Percentiles rank a stretch among this genome's conserved stretches.
phyloP scores from a whole-genome alignment of 2,797 vertebrate species.

The Girardinus metallicus region DNA sequence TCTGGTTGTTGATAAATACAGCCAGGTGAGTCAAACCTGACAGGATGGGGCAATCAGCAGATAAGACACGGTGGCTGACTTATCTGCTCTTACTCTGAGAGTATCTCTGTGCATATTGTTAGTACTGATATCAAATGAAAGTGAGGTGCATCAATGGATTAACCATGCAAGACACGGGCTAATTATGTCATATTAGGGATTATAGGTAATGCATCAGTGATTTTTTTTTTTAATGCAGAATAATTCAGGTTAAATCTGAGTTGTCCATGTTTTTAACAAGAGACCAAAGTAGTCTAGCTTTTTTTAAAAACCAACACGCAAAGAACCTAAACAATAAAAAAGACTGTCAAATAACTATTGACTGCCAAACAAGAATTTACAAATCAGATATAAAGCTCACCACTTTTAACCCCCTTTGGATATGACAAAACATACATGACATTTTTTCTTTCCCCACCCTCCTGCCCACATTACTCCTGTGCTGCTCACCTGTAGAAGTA shows the following conservation, averaged over 20 bases:
- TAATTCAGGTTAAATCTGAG: neutral
- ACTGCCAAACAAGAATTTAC: neutral
- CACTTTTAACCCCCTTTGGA: neutral
- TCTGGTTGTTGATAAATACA: no score
- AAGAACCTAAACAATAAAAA: neutral
- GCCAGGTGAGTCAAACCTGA: no score
- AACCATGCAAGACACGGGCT: neutral
- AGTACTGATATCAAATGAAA: neutral
- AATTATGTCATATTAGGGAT: no score
- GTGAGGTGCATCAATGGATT: neutral
- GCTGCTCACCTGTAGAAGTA: constrained; percentile 86
- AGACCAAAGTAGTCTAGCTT: neutral
- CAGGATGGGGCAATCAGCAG: no score
- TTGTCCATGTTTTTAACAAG: neutral
- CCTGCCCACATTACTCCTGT: neutral
- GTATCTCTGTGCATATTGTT: neutral
- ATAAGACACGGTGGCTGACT: no score
- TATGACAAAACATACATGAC: no score
- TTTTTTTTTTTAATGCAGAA: neutral
- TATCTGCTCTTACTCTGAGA: no score
- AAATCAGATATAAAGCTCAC: neutral
- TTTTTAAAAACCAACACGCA: neutral
- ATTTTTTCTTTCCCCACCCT: no score
- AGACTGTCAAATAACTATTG: neutral
- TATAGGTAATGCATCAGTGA: no score